phyloP scores from a whole-genome alignment of 2,888 invertebrate species.

The Eupithecia centaureata region DNA sequence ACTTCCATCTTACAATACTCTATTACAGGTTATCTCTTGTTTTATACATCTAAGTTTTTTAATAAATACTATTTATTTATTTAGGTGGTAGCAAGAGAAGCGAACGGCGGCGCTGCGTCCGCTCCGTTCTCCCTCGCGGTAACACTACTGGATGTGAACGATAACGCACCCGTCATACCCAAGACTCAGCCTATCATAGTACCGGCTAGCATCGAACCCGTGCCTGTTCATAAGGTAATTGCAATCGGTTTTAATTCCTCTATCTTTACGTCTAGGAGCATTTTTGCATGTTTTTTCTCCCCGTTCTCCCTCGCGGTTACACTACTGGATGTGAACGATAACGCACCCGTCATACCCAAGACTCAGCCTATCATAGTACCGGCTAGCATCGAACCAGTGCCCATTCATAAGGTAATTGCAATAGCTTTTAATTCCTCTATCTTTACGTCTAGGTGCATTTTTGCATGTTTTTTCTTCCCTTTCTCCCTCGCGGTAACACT shows the following conservation, averaged over 20 bases:
- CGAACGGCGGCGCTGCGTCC: constrained; percentile 90
- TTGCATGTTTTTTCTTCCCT: no score
- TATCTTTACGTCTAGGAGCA: no score
- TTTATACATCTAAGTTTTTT: no score
- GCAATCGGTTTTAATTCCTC: no score
- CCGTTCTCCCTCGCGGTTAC: constrained; percentile 91
- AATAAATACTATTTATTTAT: no score
- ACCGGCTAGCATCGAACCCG: constrained; percentile 89
- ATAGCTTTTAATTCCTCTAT: no score
- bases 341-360: constrained; percentile 91
- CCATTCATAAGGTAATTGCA: constrained; percentile 86
- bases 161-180: constrained; percentile 92
- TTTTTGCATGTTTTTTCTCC: no score
- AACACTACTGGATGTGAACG: constrained; percentile 91
- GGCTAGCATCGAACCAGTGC: constrained; percentile 88
- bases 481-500: constrained; percentile 90
- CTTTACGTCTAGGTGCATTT: no score
- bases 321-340: constrained; percentile 93
- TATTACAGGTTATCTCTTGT: no score
- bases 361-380: constrained; percentile 92
- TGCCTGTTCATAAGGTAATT: constrained; percentile 87
- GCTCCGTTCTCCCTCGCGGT: constrained; percentile 92
- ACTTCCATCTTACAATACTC: no score
- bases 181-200: constrained; percentile 92
- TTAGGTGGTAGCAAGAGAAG: constrained; percentile 92